Evolutionary conservation across 2,797 vertebrate species (phyloP), one percentile per base, ranked within the genome.

Genomic region (Microctenopoma steveboyesi): DNA sequence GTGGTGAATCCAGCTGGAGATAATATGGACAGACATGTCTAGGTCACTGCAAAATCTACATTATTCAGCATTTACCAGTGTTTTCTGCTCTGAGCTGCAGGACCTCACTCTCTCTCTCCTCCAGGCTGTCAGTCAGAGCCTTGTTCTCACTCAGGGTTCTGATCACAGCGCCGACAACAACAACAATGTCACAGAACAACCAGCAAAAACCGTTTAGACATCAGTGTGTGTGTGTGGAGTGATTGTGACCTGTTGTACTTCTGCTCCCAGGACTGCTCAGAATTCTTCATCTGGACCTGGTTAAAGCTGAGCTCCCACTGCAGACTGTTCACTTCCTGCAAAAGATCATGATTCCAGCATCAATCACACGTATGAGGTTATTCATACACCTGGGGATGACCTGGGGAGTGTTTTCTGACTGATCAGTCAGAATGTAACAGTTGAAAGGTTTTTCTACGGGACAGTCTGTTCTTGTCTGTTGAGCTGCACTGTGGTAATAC

Each of bases 261-360:
- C 83, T 94, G 92, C 64, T 87, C 94, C 95, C 95, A 97, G 0
- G 91, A 86, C 78, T 96, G 95, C 64, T 96, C 95, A 67, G 92
- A 66, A 78, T 94, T 97, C 92, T 95, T 96, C 89, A 95, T 93
- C 89, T 95, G 95, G 68, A 93, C 91, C 82, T 97, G 95, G 84
- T 93, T 95, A 91, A 96, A 96, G 81, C 95, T 94, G 57, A 96
- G 95, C 91, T 98, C 95, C 97, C 96, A 98, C 55, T 96, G 96
- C 80, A 98, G 74, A 53, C 92, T 89, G 89, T 95, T 98, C 72
- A 97, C 95, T 88, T 98, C 96, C 97, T 98, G 77, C 6, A 61
- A 7, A 42, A 46, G 37, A 65, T 42, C 1, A 22, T 3, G 1
- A 60, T 56, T 11, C 12, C n/a, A 55, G 14, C 40, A 42, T 42